Conservation (phyloP, 2,797 vertebrate genomes). For the Dermochelys coriacea region DNA sequence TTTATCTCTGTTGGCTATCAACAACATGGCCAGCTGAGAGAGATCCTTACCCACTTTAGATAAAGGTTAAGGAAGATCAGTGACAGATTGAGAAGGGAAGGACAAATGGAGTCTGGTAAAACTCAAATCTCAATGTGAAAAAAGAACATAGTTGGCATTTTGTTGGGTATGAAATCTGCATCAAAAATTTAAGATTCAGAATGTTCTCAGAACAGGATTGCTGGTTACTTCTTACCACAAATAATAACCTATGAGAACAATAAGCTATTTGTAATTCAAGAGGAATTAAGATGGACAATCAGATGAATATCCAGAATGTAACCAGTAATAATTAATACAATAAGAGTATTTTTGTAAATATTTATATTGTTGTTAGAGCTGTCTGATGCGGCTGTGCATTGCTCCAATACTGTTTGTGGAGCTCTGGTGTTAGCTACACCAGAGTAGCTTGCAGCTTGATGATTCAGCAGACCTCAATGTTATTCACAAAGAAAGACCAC, state of each 20-base stretch:
- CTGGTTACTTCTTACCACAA: not conserved
- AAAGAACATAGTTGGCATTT: not conserved
- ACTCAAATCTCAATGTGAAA: not conserved
- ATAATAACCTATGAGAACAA: not conserved
- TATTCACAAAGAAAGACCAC: not conserved
- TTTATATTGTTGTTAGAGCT: not conserved
- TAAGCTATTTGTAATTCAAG: not conserved
- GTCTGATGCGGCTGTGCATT: not conserved
- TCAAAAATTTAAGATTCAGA: not conserved
- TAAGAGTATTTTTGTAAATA: not conserved
- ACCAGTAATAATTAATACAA: not conserved
- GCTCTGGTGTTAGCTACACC: not conserved
- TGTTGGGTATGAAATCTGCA: not conserved
- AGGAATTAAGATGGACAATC: not conserved
- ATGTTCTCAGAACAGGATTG: not conserved
- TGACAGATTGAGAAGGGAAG: not conserved
- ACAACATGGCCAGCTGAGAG: not conserved
- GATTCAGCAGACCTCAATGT: not conserved
- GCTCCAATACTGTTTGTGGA: not conserved
- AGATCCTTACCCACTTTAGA: not conserved
- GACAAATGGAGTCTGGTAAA: not conserved
- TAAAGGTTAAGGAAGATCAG: not conserved
- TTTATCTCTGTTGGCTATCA: not conserved
- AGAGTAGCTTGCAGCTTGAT: not conserved
- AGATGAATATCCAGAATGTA: not conserved